Conservation (phyloP, 2,113 vertebrate species). For the Prinia subflava region DNA sequence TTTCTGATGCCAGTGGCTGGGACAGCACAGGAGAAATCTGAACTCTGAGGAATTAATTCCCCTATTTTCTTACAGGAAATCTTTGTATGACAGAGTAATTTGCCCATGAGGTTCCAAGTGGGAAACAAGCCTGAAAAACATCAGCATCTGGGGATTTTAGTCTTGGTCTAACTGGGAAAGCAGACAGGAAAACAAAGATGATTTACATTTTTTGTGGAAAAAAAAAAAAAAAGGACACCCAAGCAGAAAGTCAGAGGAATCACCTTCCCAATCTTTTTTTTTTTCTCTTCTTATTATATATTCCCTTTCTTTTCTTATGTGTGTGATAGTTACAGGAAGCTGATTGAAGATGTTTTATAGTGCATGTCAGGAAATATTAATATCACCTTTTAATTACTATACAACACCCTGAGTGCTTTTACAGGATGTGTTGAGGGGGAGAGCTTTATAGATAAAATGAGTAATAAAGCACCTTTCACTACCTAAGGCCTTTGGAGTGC, state of each 20-base stretch:
- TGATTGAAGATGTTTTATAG: not conserved
- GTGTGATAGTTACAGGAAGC: not conserved
- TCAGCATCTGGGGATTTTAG: slow-evolving; percentile 37
- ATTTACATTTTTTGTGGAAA: not conserved
- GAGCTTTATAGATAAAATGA: slow-evolving; percentile 3
- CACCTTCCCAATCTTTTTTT: not conserved
- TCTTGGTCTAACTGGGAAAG: not conserved
- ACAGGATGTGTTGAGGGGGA: not conserved
- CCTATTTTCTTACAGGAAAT: not conserved
- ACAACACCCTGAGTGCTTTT: slow-evolving; percentile 6
- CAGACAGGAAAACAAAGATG: not conserved
- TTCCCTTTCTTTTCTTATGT: not conserved
- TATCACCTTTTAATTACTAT: slow-evolving; percentile 43
- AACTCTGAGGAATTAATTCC: not conserved
- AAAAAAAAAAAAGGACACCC: not conserved
- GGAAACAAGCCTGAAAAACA: slow-evolving; percentile 38
- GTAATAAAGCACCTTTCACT: not conserved
- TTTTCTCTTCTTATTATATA: not conserved
- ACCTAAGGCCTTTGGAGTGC: not conserved
- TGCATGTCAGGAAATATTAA: slow-evolving; percentile 25
- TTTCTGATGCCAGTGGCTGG: not conserved
- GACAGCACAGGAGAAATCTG: not conserved
- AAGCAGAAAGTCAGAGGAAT: not conserved
- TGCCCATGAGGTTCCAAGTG: slow-evolving; percentile 6
- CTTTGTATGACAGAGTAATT: slow-evolving; percentile 15